These are phyloP conservation scores for Kryptolebias marmoratus DNA, from an alignment of 2,113 vertebrate species.

Conservation along the genomic window DNA sequence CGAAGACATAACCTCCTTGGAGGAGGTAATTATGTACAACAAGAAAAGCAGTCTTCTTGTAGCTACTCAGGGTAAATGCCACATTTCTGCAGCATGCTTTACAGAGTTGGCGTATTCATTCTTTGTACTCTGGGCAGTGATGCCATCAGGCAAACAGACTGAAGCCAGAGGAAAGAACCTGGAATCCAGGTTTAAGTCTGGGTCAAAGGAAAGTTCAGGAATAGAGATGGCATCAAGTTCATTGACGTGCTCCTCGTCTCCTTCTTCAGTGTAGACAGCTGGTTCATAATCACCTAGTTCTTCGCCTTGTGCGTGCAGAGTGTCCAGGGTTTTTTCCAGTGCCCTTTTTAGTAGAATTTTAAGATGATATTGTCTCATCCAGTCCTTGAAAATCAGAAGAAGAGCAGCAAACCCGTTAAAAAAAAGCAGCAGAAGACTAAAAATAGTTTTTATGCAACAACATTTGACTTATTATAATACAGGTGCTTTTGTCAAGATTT, in stretches of 20 bases:
- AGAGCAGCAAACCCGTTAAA: neutral
- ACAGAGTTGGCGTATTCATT: neutral
- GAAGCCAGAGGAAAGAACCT: conserved; percentile 57
- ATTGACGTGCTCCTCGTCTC: neutral
- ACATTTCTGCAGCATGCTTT: neutral
- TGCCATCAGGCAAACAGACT: conserved; percentile 36
- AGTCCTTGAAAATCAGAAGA: conserved; percentile 24
- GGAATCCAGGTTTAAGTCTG: conserved; percentile 47
- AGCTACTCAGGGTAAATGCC: no score
- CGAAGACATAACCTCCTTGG: no score
- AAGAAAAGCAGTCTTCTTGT: neutral
- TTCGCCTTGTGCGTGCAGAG: conserved; percentile 9
- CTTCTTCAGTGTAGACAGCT: conserved; percentile 65
- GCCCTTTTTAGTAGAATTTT: conserved; percentile 12
- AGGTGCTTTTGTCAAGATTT: neutral
- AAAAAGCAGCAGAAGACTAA: neutral
- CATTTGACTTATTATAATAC: neutral
- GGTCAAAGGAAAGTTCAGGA: conserved; percentile 56
- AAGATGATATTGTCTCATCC: neutral
- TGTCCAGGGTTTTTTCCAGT: neutral
- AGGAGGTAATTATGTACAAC: neutral
- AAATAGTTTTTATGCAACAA: neutral
- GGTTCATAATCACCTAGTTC: conserved; percentile 57
- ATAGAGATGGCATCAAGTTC: conserved; percentile 67
- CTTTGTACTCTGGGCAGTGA: neutral